Percentiles rank a stretch among this genome's conserved stretches.
phyloP scores from a whole-genome alignment of 1,140 invertebrate genomes.

The Sycophaga agraensis region DNA sequence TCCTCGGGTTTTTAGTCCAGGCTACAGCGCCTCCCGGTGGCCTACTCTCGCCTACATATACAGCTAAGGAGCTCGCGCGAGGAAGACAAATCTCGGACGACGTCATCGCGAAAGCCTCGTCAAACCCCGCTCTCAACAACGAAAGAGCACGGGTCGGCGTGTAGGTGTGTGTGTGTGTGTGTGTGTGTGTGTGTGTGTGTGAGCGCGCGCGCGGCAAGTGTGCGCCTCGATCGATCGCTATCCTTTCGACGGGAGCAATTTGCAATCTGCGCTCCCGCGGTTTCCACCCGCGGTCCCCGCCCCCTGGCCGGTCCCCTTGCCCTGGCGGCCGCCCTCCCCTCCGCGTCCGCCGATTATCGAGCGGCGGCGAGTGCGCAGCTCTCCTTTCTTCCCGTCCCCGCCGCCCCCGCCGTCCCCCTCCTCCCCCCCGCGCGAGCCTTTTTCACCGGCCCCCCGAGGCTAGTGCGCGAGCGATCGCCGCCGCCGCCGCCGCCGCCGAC shows the following conservation, averaged over 20 bases:
- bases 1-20: too few relatives aligned
- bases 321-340: not conserved
- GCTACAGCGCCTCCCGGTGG: too few relatives aligned
- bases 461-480: slow-evolving; percentile 20
- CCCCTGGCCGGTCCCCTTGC: too few relatives aligned
- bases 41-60: too few relatives aligned
- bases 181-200: not conserved
- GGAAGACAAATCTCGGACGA: not conserved
- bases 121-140: too few relatives aligned
- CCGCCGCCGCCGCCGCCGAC: too few relatives aligned
- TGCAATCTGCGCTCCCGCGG: slow-evolving; percentile 16
- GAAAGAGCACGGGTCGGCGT: not conserved
- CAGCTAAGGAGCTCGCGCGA: too few relatives aligned
- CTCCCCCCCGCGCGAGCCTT: not conserved
- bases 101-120: not conserved
- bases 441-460: not conserved
- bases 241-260: slow-evolving; percentile 25
- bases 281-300: not conserved
- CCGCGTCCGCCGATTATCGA: slow-evolving; percentile 19
- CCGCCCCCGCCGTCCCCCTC: not conserved
- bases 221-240: slow-evolving; percentile 17
- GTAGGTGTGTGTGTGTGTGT: not conserved
- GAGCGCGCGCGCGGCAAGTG: not conserved
- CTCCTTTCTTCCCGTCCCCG: not conserved
- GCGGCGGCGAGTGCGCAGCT: not conserved